A percentile compares a stretch with the other conserved stretches of the same genome.
phyloP scores from a whole-genome alignment of 1,140 invertebrate species.

The Paralvinella palmiformis region DNA sequence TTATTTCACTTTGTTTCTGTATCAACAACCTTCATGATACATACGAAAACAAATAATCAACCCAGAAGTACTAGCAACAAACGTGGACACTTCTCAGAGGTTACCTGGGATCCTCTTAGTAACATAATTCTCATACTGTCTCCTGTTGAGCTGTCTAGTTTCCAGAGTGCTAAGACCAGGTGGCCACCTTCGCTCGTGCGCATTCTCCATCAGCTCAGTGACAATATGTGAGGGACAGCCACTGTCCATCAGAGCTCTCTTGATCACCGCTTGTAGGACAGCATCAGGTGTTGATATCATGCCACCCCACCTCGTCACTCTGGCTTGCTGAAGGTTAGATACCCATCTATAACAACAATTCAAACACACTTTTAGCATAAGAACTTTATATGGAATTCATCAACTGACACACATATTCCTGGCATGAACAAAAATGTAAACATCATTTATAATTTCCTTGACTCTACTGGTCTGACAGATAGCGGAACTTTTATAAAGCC shows the following conservation, averaged over 20 bases:
- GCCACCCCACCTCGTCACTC: slow-evolving; percentile 91
- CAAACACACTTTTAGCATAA: slow-evolving; percentile 11
- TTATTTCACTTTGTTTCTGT: too few relatives aligned
- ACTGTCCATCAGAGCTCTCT: slow-evolving; percentile 79
- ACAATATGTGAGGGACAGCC: slow-evolving; percentile 82
- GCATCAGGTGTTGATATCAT: slow-evolving; percentile 96
- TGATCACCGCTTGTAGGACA: slow-evolving; percentile 73
- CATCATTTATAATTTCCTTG: too few relatives aligned
- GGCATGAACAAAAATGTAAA: too few relatives aligned
- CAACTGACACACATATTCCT: too few relatives aligned
- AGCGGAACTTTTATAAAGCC: too few relatives aligned
- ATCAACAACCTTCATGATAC: too few relatives aligned
- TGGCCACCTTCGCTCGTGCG: slow-evolving; percentile 91
- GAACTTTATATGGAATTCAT: too few relatives aligned
- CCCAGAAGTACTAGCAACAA: too few relatives aligned
- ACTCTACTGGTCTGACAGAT: too few relatives aligned
- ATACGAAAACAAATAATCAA: too few relatives aligned
- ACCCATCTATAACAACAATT: slow-evolving; percentile 66
- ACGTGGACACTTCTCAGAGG: too few relatives aligned
- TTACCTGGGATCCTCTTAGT: slow-evolving; percentile 78
- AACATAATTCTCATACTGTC: slow-evolving; percentile 88
- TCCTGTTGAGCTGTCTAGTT: slow-evolving; percentile 79
- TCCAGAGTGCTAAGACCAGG: slow-evolving; percentile 85
- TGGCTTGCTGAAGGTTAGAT: slow-evolving; percentile 70
- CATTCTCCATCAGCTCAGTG: slow-evolving; percentile 93